Percentiles rank a stretch among this genome's conserved stretches.
Evolutionary conservation across 2,888 invertebrate genomes (phyloP).

Genomic region (Lithophane socia): DNA sequence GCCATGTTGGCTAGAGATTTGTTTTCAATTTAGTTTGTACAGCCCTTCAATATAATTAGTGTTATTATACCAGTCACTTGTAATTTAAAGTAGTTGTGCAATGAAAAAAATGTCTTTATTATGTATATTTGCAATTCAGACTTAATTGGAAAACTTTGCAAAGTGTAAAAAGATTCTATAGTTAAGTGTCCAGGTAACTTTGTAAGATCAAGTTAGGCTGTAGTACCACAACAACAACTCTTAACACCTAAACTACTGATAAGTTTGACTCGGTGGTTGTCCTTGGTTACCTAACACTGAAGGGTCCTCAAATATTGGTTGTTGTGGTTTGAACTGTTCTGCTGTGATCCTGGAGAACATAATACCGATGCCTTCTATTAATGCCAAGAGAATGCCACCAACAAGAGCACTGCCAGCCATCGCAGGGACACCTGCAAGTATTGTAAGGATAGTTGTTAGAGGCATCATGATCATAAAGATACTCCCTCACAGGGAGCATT

Average conservation of each 20-base stretch:
- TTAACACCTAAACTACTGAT: slow-evolving; percentile 75
- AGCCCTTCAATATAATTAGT: not conserved
- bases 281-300: slow-evolving; percentile 91
- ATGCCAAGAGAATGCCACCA: slow-evolving; percentile 97
- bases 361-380: slow-evolving; percentile 99
- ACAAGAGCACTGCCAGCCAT: slow-evolving; percentile 99
- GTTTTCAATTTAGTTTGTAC: slow-evolving; percentile 56
- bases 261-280: slow-evolving; percentile 79
- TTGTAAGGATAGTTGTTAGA: slow-evolving; percentile 5
- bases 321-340: slow-evolving; percentile 97
- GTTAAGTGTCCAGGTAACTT: not conserved
- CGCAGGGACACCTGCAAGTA: slow-evolving; percentile 92
- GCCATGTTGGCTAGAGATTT: slow-evolving; percentile 60
- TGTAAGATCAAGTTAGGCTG: slow-evolving; percentile 54
- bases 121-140: slow-evolving; percentile 10
- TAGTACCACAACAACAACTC: slow-evolving; percentile 67
- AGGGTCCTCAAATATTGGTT: slow-evolving; percentile 94
- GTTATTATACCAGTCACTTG: slow-evolving; percentile 7
- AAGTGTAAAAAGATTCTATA: slow-evolving; percentile 7
- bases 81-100: slow-evolving; percentile 6
- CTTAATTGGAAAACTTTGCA: not conserved
- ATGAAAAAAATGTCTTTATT: not conserved
- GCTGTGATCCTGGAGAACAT: slow-evolving; percentile 97
- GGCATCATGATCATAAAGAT: too few relatives aligned
- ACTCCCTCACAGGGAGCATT: too few relatives aligned